Base-by-base conservation (phyloP, 2,113 vertebrate species). In the Cervus canadensis region DNA sequence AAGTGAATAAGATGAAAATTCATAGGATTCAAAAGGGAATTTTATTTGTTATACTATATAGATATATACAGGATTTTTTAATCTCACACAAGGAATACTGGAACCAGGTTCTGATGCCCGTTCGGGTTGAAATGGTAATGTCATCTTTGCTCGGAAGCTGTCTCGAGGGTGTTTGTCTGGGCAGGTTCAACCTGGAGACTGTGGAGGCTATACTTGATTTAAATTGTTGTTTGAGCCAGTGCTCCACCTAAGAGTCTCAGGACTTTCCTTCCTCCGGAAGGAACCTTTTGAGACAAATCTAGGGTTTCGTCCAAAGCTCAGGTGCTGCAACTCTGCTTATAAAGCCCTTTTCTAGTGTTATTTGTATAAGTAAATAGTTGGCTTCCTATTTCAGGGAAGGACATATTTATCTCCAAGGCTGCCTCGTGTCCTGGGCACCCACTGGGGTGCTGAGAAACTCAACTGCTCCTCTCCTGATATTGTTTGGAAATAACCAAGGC, bases 261-360 rank as follows among this genome's bases (percentile, higher is more conserved):
- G 62, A 83, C 79, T 79, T 87, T 67, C 59, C 40, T 86, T 89
- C 45, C 64, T 78, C 87, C 3, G 4, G 95, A 97, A 96, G 92
- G 36, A 92, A 25, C 1, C 48, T 97, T 87, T 95, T 83, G 71
- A 95, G 62, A 84, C 45, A 19, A 88, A 91, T 89, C 7, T 4
- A 74, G n/a, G 67, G 6, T 40, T 2, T 88, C 2, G 82, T 86
- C 71, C 97, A 96, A 96, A 98, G 98, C 97, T 97, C 95, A 79
- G 92, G 91, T 95, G 79, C 62, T 87, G 79, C 15, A 25, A n/a
- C 56, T 93, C 92, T 23, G 50, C 67, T 4, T 91, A 91, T 50
- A 89, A 97, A 97, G 62, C 79, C 59, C 40, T 95, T 86, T 96
- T 87, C 84, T 6, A 76, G 89, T 2, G 2, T 71, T 21, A 13